These are phyloP conservation scores for Sylvilagus bachmani DNA, from an alignment of 2,113 vertebrate species.

Conservation along the genomic window DNA sequence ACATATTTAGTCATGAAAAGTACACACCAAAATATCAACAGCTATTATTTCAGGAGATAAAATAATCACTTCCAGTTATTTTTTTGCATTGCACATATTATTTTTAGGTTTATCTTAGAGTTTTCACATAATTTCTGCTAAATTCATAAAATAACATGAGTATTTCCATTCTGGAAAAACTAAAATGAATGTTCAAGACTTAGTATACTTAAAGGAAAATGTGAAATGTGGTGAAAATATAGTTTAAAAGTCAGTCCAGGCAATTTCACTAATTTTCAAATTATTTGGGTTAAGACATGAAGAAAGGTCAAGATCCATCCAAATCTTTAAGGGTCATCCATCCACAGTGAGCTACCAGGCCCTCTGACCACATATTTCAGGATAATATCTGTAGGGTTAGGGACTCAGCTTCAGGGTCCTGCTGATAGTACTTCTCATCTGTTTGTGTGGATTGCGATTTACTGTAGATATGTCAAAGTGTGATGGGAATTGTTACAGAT, in stretches of 20 bases:
- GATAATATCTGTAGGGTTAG: not conserved
- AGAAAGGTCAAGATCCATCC: not conserved
- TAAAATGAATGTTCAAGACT: not conserved
- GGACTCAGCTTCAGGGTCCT: not conserved
- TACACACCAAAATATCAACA: not conserved
- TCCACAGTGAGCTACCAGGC: not conserved
- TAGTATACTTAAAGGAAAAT: not conserved
- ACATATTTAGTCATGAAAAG: not conserved
- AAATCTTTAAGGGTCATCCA: not conserved
- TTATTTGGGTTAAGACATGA: not conserved
- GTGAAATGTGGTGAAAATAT: not conserved
- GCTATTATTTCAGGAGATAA: not conserved
- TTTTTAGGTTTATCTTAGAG: not conserved
- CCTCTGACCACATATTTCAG: not conserved
- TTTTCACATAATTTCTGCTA: not conserved
- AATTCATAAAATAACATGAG: not conserved
- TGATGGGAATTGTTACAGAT: not conserved
- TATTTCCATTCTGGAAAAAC: conserved; percentile 6
- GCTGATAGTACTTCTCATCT: not conserved
- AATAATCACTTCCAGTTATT: not conserved
- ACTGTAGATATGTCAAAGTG: not conserved
- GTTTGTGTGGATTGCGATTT: not conserved
- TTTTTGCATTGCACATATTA: not conserved
- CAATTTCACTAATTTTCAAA: conserved; percentile 28
- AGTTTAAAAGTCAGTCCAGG: not conserved